These are phyloP conservation scores for Eledona agricola DNA, from an alignment of 2,888 invertebrate genomes.

Conservation along the genomic window DNA sequence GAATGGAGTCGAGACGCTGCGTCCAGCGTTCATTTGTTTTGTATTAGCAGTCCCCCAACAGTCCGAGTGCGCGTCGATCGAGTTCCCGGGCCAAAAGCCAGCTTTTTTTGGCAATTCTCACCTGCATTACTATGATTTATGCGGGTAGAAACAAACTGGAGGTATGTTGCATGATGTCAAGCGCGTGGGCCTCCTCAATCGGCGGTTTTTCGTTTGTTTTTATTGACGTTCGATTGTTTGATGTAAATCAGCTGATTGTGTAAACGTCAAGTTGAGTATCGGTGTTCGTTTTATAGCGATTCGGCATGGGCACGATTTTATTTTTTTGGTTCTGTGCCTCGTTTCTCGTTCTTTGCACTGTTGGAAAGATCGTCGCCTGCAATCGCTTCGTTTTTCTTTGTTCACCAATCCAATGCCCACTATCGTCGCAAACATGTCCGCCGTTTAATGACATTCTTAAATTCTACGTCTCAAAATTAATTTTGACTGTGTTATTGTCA, in stretches of 20 bases:
- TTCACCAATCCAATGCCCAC: conserved; percentile 44
- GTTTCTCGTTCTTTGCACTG: conserved; percentile 5
- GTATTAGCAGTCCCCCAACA: conserved; percentile 51
- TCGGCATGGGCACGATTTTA: conserved; percentile 15
- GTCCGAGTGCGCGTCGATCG: conserved; percentile 41
- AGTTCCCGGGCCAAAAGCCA: conserved; percentile 31
- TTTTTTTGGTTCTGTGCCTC: conserved; percentile 9
- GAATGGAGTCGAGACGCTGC: too few relatives aligned
- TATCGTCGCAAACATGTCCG: conserved; percentile 56
- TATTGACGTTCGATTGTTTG: conserved; percentile 56
- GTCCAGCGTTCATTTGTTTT: too few relatives aligned
- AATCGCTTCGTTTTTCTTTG: conserved; percentile 42
- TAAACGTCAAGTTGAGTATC: conserved; percentile 56
- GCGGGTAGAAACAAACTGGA: conserved; percentile 73
- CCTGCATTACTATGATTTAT: conserved; percentile 67
- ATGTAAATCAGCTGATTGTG: conserved; percentile 69
- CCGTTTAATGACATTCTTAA: conserved; percentile 51
- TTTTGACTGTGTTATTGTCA: too few relatives aligned
- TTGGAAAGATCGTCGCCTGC: conserved; percentile 10
- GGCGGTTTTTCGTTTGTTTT: conserved; percentile 33
- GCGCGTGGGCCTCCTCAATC: not conserved
- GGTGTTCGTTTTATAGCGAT: conserved; percentile 16
- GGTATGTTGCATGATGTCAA: conserved; percentile 61
- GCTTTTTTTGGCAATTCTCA: conserved; percentile 24
- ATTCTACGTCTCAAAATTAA: conserved; percentile 51